A percentile compares a stretch with the other conserved stretches of the same genome.
phyloP scores from a whole-genome alignment of 2,113 vertebrate species.

The Gorsachius goisagi region DNA sequence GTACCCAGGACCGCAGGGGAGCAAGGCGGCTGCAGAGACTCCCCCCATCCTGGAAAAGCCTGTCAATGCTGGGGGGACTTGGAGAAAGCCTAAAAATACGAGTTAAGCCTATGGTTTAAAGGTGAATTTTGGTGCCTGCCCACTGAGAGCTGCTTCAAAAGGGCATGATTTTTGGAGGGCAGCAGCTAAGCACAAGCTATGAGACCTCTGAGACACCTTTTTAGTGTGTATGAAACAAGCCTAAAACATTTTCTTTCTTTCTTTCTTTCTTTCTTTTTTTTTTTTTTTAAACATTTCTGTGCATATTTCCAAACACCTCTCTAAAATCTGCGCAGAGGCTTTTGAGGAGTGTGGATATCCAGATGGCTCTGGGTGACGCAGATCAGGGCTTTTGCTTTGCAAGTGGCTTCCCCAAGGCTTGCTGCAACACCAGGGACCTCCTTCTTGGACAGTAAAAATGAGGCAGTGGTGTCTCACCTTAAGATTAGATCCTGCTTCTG shows the following conservation, averaged over 20 bases:
- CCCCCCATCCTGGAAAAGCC: not conserved
- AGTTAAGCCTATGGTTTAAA: not conserved
- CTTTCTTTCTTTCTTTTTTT: no score
- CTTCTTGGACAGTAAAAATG: not conserved
- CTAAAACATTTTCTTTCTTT: not conserved
- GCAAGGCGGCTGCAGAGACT: not conserved
- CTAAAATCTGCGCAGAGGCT: not conserved
- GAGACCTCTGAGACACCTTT: not conserved
- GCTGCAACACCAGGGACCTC: not conserved
- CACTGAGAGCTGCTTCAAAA: not conserved
- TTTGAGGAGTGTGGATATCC: not conserved
- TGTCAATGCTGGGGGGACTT: not conserved
- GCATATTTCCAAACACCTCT: not conserved
- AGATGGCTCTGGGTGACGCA: not conserved
- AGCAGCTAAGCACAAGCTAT: not conserved
- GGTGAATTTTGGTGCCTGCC: not conserved
- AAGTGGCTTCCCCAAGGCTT: not conserved
- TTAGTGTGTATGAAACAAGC: not conserved
- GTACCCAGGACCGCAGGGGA: not conserved
- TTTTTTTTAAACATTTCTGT: not conserved
- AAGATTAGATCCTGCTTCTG: not conserved
- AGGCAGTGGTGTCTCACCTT: not conserved
- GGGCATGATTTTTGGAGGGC: not conserved
- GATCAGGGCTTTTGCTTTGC: not conserved
- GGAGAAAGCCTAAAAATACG: not conserved